Evolutionary conservation across 2,113 vertebrate species (phyloP).

Genomic region (Embiotoca jacksoni): DNA sequence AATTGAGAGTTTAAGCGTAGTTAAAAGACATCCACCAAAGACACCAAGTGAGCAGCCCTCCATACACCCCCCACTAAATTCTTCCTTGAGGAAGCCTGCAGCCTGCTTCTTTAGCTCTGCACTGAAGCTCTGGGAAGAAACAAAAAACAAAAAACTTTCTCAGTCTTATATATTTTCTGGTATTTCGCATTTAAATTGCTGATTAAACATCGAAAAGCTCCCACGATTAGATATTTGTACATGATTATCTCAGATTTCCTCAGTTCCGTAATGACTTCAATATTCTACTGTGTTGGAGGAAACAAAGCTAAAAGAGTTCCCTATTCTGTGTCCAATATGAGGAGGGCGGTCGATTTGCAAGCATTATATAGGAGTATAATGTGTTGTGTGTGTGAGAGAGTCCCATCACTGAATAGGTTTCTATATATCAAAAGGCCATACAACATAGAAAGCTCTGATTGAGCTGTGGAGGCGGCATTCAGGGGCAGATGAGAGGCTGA

Average conservation of each 20-base stretch:
- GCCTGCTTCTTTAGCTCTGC: conserved; percentile 27
- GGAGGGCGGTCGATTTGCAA: conserved; percentile 15
- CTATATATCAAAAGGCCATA: conserved; percentile 33
- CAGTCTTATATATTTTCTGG: background rate
- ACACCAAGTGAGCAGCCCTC: background rate
- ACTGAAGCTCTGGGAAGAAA: background rate
- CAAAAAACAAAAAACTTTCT: background rate
- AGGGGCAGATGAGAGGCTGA: conserved; percentile 29
- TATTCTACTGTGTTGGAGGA: conserved; percentile 1
- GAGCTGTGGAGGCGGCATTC: conserved; percentile 34
- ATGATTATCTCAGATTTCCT: background rate
- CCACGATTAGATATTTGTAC: conserved; percentile 10
- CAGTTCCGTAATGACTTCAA: background rate
- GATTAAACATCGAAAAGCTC: conserved; percentile 17
- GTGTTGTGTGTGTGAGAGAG: conserved; percentile 44
- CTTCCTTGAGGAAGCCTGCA: conserved; percentile 38
- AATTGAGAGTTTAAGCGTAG: background rate
- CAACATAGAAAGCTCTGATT: conserved; percentile 23
- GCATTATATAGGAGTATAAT: conserved; percentile 47
- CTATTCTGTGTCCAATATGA: conserved; percentile 7
- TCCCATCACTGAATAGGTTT: conserved; percentile 41
- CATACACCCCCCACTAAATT: conserved; percentile 36
- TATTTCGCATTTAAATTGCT: conserved; percentile 4
- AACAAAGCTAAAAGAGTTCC: conserved; percentile 23
- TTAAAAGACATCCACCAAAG: too few species aligned